Evolutionary conservation across 2,113 vertebrate genomes (phyloP), one percentile per base, ranked within the genome.

Genomic region (Apaloderma vittatum): DNA sequence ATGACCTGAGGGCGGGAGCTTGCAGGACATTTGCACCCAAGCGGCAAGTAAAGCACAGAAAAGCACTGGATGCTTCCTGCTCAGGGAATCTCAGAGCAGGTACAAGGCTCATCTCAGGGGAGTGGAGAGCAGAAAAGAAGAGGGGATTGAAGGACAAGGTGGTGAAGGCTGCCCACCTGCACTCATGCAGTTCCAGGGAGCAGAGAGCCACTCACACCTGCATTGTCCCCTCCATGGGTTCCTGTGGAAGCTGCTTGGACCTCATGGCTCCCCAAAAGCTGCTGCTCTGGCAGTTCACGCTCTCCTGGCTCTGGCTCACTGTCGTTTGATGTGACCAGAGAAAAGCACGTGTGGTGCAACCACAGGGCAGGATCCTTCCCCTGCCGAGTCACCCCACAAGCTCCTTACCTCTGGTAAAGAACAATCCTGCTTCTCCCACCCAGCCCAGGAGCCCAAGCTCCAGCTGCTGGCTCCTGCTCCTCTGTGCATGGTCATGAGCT

Each of bases 401-500:
- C 8, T 77, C 22, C 37, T 29, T 15, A 7, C 23, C 68, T 22
- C 34, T 2, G 1, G 9, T 49, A 21, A 48, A 0, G 2, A 61
- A 18, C 27, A 17, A 3, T 26, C 73, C 74, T 19, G 10, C 57
- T 48, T 32, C 27, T 79, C 22, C 55, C n/a, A 36, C 2, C 43
- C 37, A 48, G 32, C 48, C n/a, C 48, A 58, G 80, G 27, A 52
- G 23, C 30, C 51, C 1, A 0, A 66, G 29, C 40, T 48, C 58
- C 4, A 2, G 36, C 45, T 59, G 52, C 34, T 12, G 58, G 17
- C 27, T 73, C 45, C 75, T 11, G 46, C 46, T 51, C 43, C 49
- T 32, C 34, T 1, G 2, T 2, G 40, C 20, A 0, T 5, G 9
- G 22, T 58, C 40, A 26, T 0, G 13, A 32, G 59, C 62, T 26